A percentile compares a stretch with the other conserved stretches of the same genome.
phyloP scores from a whole-genome alignment of 2,797 vertebrate genomes.

The Pseudochirops cupreus region DNA sequence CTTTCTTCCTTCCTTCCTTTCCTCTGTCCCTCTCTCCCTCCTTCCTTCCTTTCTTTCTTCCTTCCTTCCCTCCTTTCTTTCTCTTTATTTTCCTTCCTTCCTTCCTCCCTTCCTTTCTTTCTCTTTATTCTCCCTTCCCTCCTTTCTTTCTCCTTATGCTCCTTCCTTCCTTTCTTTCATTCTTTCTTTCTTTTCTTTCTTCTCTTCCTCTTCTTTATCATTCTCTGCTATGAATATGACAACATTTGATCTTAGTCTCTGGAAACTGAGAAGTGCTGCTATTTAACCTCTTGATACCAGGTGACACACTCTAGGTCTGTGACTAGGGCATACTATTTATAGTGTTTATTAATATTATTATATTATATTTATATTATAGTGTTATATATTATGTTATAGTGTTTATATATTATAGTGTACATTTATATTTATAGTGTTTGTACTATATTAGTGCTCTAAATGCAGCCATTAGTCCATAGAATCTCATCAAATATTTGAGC shows the following conservation, averaged over 20 bases:
- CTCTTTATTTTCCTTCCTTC: rapidly evolving
- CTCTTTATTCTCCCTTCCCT: too few species aligned
- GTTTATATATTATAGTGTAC: too few species aligned
- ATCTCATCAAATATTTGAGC: background rate
- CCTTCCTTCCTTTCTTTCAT: too few species aligned
- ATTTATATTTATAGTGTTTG: background rate
- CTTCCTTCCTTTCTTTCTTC: too few species aligned
- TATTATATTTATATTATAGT: too few species aligned
- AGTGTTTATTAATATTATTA: background rate
- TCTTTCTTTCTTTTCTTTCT: too few species aligned
- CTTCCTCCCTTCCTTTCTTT: rapidly evolving
- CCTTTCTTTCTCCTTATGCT: too few species aligned
- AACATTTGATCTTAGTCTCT: background rate
- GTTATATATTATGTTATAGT: too few species aligned
- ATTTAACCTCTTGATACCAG: background rate
- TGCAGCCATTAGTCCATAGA: background rate
- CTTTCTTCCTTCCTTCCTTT: too few species aligned
- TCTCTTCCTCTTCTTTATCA: background rate
- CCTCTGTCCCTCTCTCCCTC: too few species aligned
- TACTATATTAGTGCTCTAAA: background rate
- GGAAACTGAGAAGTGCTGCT: background rate
- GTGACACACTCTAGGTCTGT: background rate
- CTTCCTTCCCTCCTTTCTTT: rapidly evolving
- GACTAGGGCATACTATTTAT: background rate
- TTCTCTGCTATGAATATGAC: background rate